These are phyloP conservation scores for Lepetodrilus schrolli DNA, from an alignment of 2,888 invertebrate species.

Conservation along the genomic window DNA sequence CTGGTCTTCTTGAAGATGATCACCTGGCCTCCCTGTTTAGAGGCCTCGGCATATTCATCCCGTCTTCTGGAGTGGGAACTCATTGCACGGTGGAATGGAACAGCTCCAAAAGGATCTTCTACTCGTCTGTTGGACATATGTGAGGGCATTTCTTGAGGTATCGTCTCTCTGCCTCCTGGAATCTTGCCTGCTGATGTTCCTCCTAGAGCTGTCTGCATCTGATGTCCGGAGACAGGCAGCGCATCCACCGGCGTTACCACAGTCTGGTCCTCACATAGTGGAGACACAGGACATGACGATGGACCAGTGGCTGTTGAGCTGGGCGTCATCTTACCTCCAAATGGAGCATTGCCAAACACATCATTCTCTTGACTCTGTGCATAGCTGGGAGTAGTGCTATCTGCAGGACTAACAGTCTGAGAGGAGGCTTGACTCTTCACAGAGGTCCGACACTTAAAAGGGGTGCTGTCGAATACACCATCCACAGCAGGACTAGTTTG, in stretches of 20 bases:
- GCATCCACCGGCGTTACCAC: slow-evolving; percentile 45
- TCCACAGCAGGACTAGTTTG: slow-evolving; percentile 36
- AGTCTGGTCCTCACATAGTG: slow-evolving; percentile 36
- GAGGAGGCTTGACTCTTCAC: slow-evolving; percentile 32
- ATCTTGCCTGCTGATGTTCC: neutral
- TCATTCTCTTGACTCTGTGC: slow-evolving; percentile 45
- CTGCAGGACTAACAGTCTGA: slow-evolving; percentile 34
- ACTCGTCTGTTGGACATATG: slow-evolving; percentile 27
- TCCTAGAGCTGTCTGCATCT: neutral
- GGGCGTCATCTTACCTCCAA: slow-evolving; percentile 51
- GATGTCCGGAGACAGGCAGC: slow-evolving; percentile 36
- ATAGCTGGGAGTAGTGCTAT: slow-evolving; percentile 35
- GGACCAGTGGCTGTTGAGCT: slow-evolving; percentile 43
- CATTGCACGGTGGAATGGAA: slow-evolving; percentile 54
- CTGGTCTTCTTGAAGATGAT: slow-evolving; percentile 22
- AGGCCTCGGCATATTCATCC: slow-evolving; percentile 17
- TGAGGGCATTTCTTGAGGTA: neutral
- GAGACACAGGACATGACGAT: slow-evolving; percentile 47
- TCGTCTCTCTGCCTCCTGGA: slow-evolving; percentile 3
- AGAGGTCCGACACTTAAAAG: slow-evolving; percentile 65
- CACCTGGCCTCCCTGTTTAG: slow-evolving; percentile 4
- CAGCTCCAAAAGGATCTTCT: slow-evolving; percentile 62
- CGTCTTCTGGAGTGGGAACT: slow-evolving; percentile 34
- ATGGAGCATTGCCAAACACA: slow-evolving; percentile 70
- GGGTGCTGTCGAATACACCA: slow-evolving; percentile 72